phyloP scores from a whole-genome alignment of 2,797 vertebrate species.

The Squalus acanthias region DNA sequence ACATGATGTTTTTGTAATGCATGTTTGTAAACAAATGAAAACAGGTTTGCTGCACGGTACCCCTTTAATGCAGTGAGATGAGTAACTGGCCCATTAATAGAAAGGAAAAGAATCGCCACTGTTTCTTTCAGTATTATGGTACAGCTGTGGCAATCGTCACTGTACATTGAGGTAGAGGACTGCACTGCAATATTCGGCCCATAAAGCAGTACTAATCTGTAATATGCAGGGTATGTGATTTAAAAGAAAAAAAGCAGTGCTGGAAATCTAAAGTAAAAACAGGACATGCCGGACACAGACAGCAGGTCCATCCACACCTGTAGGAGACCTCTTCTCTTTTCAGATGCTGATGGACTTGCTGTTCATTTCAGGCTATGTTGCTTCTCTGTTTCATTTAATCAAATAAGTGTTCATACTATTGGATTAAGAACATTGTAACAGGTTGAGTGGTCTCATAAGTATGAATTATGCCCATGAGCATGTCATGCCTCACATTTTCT shows the following conservation, averaged over 20 bases:
- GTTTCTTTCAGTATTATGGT: neutral
- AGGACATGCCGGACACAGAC: neutral
- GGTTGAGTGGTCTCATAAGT: neutral
- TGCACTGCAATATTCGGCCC: neutral
- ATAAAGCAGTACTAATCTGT: neutral
- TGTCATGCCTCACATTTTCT: neutral
- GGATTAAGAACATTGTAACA: neutral
- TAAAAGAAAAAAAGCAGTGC: neutral
- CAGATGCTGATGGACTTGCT: neutral
- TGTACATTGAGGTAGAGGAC: neutral
- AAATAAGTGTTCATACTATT: neutral
- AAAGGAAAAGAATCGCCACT: neutral
- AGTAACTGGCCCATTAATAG: neutral
- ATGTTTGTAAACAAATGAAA: neutral
- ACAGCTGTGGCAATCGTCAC: neutral
- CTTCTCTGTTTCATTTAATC: neutral
- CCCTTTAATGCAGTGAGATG: too few species aligned
- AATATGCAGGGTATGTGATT: neutral
- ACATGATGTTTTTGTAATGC: too few species aligned
- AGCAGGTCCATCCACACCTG: neutral
- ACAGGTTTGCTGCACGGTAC: neutral
- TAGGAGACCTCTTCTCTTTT: neutral
- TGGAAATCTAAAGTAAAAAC: neutral
- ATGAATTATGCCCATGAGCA: neutral
- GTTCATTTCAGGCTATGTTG: neutral